These are phyloP conservation scores for Palaemon carinicauda DNA, from an alignment of 1,140 invertebrate species.

Conservation along the genomic window DNA sequence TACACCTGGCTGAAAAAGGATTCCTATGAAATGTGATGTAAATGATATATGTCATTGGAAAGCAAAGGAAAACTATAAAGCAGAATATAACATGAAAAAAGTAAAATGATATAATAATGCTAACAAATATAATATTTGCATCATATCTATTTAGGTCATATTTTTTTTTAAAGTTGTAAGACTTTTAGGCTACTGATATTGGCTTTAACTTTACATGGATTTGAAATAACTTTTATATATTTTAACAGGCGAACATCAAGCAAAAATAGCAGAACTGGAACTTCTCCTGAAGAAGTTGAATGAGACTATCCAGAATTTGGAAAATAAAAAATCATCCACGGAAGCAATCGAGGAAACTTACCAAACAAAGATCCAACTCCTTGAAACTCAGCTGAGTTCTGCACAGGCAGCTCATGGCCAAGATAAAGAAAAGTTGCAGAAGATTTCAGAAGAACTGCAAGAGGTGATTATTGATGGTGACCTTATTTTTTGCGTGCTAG, in stretches of 20 bases:
- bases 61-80: too few relatives aligned
- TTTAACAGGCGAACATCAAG: conserved; percentile 29
- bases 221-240: background rate
- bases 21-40: too few relatives aligned
- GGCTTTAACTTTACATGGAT: too few relatives aligned
- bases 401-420: conserved; percentile 20
- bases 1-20: too few relatives aligned
- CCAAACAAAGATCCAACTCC: conserved; percentile 60
- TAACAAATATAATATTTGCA: too few relatives aligned
- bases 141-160: background rate
- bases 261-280: conserved; percentile 45
- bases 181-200: background rate
- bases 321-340: conserved; percentile 24
- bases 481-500: too few relatives aligned
- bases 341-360: conserved; percentile 30
- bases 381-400: conserved; percentile 59
- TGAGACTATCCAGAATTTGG: conserved; percentile 27
- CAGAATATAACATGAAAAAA: too few relatives aligned
- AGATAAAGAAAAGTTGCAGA: conserved; percentile 36
- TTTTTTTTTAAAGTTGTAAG: background rate
- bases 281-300: conserved; percentile 29
- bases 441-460: conserved; percentile 25
- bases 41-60: too few relatives aligned
- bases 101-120: too few relatives aligned
- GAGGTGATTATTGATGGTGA: background rate